Conservation (phyloP, 2,888 invertebrate species). For the Taenaris catops region DNA sequence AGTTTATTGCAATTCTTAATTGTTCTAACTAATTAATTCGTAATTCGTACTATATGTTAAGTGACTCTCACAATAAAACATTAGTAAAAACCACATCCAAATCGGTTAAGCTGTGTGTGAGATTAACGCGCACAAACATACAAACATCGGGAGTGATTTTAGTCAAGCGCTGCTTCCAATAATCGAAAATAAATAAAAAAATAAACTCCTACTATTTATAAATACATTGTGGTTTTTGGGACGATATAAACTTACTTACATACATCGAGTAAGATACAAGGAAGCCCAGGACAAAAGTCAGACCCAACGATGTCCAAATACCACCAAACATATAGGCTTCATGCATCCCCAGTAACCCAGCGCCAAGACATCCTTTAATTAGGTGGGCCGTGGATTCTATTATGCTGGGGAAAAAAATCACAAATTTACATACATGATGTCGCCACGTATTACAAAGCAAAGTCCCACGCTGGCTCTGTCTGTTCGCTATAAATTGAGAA, state of each 20-base stretch:
- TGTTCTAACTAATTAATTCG: no score
- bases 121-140: no score
- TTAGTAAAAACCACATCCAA: no score
- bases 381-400: constrained; percentile 47
- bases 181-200: no score
- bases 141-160: no score
- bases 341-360: constrained; percentile 53
- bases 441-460: background rate
- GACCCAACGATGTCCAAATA: constrained; percentile 44
- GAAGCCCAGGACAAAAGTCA: constrained; percentile 35
- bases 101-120: no score
- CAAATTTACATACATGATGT: background rate
- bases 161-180: no score
- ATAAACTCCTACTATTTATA: constrained; percentile 4
- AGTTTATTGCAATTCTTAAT: no score
- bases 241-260: constrained; percentile 34
- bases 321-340: constrained; percentile 59
- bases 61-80: no score
- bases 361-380: constrained; percentile 52
- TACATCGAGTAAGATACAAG: constrained; percentile 41
- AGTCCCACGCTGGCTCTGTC: no score
- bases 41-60: no score
- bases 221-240: background rate
- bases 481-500: background rate
- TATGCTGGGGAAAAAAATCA: constrained; percentile 39